phyloP scores from a whole-genome alignment of 2,888 invertebrate genomes.

The Eupithecia tripunctaria region DNA sequence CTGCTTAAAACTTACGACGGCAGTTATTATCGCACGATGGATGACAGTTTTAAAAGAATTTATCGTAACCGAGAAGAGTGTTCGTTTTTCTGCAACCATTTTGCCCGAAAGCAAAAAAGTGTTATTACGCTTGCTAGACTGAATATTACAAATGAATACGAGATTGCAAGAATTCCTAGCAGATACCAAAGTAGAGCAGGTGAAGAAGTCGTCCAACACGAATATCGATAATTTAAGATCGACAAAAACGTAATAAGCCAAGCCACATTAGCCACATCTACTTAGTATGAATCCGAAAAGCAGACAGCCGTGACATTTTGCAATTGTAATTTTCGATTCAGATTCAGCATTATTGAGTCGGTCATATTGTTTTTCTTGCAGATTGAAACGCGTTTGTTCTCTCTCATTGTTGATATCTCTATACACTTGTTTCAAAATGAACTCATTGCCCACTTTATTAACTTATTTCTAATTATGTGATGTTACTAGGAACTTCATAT shows the following conservation, averaged over 20 bases:
- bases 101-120: neutral
- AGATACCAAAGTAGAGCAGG: neutral
- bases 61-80: neutral
- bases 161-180: neutral
- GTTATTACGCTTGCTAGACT: neutral
- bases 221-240: constrained; percentile 27
- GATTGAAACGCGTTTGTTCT: constrained; percentile 20
- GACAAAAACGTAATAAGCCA: constrained; percentile 39
- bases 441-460: neutral
- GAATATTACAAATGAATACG: neutral
- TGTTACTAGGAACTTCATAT: neutral
- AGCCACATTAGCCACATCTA: constrained; percentile 26
- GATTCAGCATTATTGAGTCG: constrained; percentile 36
- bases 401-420: neutral
- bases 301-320: constrained; percentile 38
- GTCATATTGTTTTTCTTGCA: constrained; percentile 31
- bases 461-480: neutral
- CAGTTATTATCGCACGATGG: neutral
- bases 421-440: neutral
- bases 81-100: neutral
- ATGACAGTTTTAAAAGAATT: neutral
- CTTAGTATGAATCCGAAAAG: constrained; percentile 39
- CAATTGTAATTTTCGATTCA: constrained; percentile 40
- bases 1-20: neutral
- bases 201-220: constrained; percentile 28